Base-by-base conservation (phyloP, 2,797 vertebrate genomes). In the Staurois parvus region DNA sequence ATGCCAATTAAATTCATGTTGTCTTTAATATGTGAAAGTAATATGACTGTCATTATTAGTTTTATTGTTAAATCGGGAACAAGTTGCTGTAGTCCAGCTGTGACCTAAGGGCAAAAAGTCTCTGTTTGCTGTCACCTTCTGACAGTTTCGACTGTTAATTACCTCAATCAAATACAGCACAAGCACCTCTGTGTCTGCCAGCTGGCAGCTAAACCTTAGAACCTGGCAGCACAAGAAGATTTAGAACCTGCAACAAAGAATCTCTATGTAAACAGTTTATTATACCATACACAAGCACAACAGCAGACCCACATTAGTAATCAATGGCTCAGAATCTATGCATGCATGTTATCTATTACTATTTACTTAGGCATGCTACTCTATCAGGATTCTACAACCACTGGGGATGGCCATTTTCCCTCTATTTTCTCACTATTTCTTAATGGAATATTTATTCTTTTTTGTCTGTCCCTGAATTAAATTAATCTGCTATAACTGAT, bases 131-230 rank as follows among this genome's bases (percentile, higher is more conserved):
- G 92, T 95, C 92, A 93, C 93, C 92, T 94, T 90, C 91, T 92
- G 92, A 94, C 89, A 93, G 91, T 94, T 92, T 29, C 78, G 91
- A 88, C 92, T 94, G 91, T 96, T 96, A 95, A 96, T 95, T 94
- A 93, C 91, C 92, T 92, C 91, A 90, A 92, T 94, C 93, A 91
- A 91, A 89, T 77, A 87, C 88, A 93, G 86, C 88, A 94, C 92
- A 95, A 95, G 93, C 92, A 93, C 91, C 91, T 92, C 93, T 94
- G 89, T 94, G 93, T 94, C 94, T 94, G 93, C 94, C 95, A 95
- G 94, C 95, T 95, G 95, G 92, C 93, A 90, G 62, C 91, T 88
- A 79, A 1, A 83, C 90, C 91, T 90, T 88, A 77, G 89, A 92
- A 89, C 89, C 89, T 91, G 91, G 91, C 91, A 92, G 92, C 86